Base-by-base conservation (phyloP, 2,797 vertebrate genomes). In the Ptychobarbus kaznakovi region DNA sequence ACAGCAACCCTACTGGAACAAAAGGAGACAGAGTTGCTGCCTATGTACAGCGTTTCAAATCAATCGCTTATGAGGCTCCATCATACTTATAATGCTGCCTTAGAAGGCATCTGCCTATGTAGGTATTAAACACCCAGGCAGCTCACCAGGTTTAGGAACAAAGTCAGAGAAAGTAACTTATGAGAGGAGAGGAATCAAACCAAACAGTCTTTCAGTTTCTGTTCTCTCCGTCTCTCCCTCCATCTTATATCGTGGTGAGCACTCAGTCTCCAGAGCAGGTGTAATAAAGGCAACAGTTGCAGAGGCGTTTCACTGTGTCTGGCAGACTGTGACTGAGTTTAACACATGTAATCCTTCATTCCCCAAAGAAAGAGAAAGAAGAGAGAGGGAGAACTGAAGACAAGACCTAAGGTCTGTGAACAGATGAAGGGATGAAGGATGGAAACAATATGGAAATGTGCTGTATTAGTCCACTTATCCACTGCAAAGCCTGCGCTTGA, bases 271-370 rank as follows among this genome's bases (percentile, higher is more conserved):
- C 90, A 91, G 83, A 92, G 92, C 91, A 90, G 91, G 92, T 95
- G 93, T 94, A 93, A 94, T 93, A 94, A 93, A 95, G 76, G 93
- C 92, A 88, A 85, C 90, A 89, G 92, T 93, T 90, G 84, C 89
- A 94, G 86, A 89, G 92, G 90, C 76, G 93, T 92, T 92, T 91
- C 81, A 92, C 91, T 94, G 93, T 93, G 93, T 93, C 92, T 94
- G 92, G 92, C 94, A 92, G 93, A 94, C 94, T 94, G 94, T 95
- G 94, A 95, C 94, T 94, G 92, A 63, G 76, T 92, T 92, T 93
- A 92, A 93, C 93, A 93, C 93, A 77, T 78, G 93, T 94, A 94
- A 95, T 95, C 93, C 94, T 91, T 79, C 80, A 66, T 90, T 92
- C 90, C 92, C 92, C 82, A 83, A 38, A 88, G 69, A 68, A 75